These are phyloP conservation scores for Periparus ater DNA, from an alignment of 2,797 vertebrate species.

Conservation along the genomic window DNA sequence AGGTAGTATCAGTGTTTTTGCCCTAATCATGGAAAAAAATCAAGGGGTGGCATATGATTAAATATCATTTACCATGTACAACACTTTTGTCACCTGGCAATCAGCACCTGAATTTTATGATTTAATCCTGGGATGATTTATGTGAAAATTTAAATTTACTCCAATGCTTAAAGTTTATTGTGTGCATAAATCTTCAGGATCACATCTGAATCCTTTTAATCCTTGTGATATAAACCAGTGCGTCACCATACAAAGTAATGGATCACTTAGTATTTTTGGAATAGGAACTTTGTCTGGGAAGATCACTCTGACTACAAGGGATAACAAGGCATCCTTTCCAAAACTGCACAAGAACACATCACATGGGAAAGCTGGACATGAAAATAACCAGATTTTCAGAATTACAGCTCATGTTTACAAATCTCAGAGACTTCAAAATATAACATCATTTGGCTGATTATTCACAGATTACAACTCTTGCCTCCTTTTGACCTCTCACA, in stretches of 20 bases:
- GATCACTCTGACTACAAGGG: not conserved
- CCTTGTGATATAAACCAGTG: not conserved
- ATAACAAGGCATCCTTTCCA: not conserved
- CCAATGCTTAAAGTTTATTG: not conserved
- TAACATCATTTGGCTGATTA: not conserved
- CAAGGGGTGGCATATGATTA: not conserved
- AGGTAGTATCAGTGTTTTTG: not conserved
- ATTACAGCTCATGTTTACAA: not conserved
- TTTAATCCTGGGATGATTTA: not conserved
- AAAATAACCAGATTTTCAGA: not conserved
- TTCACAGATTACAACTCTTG: conserved; percentile 8
- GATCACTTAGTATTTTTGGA: not conserved
- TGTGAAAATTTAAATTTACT: not conserved
- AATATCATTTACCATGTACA: not conserved
- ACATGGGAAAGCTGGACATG: not conserved
- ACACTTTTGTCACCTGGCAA: not conserved
- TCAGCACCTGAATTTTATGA: not conserved
- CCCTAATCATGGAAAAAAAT: not conserved
- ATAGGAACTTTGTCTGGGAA: not conserved
- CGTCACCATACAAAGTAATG: not conserved
- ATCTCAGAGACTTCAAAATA: not conserved
- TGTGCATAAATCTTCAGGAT: not conserved
- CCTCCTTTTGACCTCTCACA: not conserved
- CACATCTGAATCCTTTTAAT: not conserved
- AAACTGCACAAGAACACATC: not conserved